Base-by-base conservation (phyloP, 2,113 vertebrate species). In the Barbus barbus region DNA sequence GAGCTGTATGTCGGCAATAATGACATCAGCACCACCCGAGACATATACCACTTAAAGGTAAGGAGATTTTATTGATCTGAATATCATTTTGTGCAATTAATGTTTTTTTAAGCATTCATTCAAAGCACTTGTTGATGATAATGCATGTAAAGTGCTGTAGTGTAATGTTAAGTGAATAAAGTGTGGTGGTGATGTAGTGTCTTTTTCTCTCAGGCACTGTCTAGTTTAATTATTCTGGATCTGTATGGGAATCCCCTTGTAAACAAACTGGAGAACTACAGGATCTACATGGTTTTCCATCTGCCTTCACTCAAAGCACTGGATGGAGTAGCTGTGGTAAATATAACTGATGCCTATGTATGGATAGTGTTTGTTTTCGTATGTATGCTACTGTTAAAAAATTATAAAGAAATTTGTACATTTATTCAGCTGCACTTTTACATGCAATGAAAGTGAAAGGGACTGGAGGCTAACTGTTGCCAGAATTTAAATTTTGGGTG, bases 1-100 rank as follows among this genome's bases (percentile, higher is more conserved):
- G 95, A 97, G 86, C 92, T 98, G n/a, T 97, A 96, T 65, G 73
- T 95, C 9, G 95, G 94, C 87, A 95, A 94, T 86, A 97, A 97
- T 90, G 90, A 92, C 44, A 94, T 97, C 88, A 91, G 90, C 81
- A 88, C 90, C 12, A 95, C 94, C 36, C 92, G 94, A 85, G 95
- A 97, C 58, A 93, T 97, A 83, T 93, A 94, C 90, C 88, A 93
- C 83, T 90, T 97, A 74, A 97, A 96, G 94, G 95, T 93, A 24
- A 76, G 81, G 22, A n/a, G 33, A 9, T 28, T 18, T 63, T 26
- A 33, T 51, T 22, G 18, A 13, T 69, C 11, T 51, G 22, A 31
- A 24, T 24, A 36, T 56, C 2, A 48, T 22, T 58, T 24, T 26
- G 56, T 11, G 33, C 20, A 56, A n/a, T 22, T 44, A 14, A 73